phyloP scores from a whole-genome alignment of 2,888 invertebrate species.

The Prosapia bicincta region DNA sequence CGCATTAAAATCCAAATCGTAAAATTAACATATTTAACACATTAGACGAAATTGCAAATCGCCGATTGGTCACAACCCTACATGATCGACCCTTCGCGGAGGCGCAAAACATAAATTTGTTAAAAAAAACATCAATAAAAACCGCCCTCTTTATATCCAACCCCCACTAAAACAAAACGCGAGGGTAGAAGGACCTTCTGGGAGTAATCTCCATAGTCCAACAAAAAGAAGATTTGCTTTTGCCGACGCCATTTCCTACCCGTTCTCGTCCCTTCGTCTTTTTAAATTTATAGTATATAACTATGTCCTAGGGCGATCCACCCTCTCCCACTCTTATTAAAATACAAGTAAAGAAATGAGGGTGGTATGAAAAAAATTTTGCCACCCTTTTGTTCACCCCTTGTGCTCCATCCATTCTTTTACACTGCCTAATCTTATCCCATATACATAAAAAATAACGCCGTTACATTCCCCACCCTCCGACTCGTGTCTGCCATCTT shows the following conservation, averaged over 20 bases:
- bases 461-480: neutral
- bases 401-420: neutral
- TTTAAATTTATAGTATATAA: conserved; percentile 26
- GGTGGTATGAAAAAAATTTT: neutral
- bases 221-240: conserved; percentile 27
- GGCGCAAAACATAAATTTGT: conserved; percentile 27
- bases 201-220: conserved; percentile 29
- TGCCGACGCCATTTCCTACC: conserved; percentile 21
- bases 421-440: neutral
- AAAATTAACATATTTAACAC: neutral
- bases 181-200: conserved; percentile 22
- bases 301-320: conserved; percentile 9
- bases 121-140: conserved; percentile 23
- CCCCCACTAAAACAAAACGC: conserved; percentile 16
- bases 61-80: neutral
- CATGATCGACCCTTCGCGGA: neutral
- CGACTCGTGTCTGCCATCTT: neutral
- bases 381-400: neutral
- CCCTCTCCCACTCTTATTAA: conserved; percentile 12
- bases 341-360: conserved; percentile 6
- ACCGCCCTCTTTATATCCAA: conserved; percentile 6
- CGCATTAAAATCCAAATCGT: neutral
- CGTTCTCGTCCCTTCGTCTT: conserved; percentile 11
- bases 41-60: neutral
- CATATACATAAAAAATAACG: neutral